Percentiles rank a stretch among this genome's conserved stretches.
Evolutionary conservation across 92 coral and sea anemone genomes (phyloP).

Genomic region (Palythoa grandis): DNA sequence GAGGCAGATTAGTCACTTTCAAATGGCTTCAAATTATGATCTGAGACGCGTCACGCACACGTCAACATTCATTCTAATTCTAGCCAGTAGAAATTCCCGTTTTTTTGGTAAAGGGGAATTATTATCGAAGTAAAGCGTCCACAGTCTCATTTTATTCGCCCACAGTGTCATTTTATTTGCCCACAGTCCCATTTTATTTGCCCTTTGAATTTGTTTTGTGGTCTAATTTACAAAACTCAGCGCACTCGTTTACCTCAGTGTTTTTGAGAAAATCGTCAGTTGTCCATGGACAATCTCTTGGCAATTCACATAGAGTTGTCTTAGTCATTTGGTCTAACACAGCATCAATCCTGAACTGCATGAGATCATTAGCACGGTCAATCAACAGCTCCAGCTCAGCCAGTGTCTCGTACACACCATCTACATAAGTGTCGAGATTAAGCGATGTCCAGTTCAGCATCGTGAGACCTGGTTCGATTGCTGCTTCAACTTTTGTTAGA

Average conservation of each 20-base stretch:
- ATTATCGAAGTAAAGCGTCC: too few relatives aligned
- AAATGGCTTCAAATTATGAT: too few relatives aligned
- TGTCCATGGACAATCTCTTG: constrained; percentile 87
- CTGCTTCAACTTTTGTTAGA: constrained; percentile 89
- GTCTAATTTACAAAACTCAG: too few relatives aligned
- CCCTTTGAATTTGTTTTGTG: too few relatives aligned
- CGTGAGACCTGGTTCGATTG: constrained; percentile 90
- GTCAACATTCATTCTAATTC: too few relatives aligned
- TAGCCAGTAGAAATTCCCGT: too few relatives aligned
- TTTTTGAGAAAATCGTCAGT: constrained; percentile 86
- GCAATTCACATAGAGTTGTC: constrained; percentile 81
- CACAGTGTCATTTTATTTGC: too few relatives aligned
- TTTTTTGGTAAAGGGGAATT: too few relatives aligned
- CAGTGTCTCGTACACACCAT: constrained; percentile 85
- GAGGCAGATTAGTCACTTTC: too few relatives aligned
- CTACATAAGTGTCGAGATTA: constrained; percentile 79
- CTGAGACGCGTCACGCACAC: too few relatives aligned
- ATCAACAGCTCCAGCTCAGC: constrained; percentile 81
- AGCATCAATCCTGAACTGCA: constrained; percentile 88
- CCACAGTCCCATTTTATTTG: too few relatives aligned
- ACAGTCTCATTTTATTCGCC: too few relatives aligned
- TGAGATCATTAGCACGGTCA: constrained; percentile 87
- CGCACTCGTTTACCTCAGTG: constrained; percentile 67
- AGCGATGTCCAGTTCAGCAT: constrained; percentile 97
- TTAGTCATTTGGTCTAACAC: constrained; percentile 89